Percentiles rank a stretch among this genome's conserved stretches.
Conservation (phyloP, 2,888 invertebrate species). For the Chrysina gloriosa region DNA sequence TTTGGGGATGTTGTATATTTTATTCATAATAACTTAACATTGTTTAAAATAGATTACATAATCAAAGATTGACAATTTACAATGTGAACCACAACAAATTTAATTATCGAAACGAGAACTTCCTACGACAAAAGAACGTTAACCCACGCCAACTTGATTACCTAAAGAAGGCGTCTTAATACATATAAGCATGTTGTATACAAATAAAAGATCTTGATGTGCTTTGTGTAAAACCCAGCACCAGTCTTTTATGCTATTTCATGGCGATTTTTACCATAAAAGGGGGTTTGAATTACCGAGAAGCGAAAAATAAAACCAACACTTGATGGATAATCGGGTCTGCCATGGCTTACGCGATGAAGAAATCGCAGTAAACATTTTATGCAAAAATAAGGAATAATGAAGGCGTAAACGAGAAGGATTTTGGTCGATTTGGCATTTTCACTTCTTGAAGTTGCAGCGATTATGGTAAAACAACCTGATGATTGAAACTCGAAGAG, state of each 20-base stretch:
- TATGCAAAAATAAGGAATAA: constrained; percentile 6
- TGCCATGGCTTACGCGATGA: neutral
- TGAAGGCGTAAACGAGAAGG: neutral
- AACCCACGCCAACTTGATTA: constrained; percentile 10
- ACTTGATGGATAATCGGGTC: neutral
- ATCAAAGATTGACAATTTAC: no score
- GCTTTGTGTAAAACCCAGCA: neutral
- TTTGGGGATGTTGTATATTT: neutral
- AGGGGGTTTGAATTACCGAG: neutral
- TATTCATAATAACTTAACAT: neutral
- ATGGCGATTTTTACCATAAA: constrained; percentile 6
- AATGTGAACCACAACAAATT: no score
- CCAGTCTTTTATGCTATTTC: constrained; percentile 2
- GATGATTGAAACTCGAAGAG: no score
- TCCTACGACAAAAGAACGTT: no score
- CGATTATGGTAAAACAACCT: no score
- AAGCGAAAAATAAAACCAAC: neutral
- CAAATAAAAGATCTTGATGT: neutral
- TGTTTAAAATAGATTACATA: neutral
- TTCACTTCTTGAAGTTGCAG: no score
- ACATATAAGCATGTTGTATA: neutral
- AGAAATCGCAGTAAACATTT: neutral
- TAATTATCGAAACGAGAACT: no score
- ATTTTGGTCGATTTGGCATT: no score
- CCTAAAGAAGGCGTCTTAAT: neutral